phyloP scores from a whole-genome alignment of 2,113 vertebrate genomes.

The human region GRCh38 chr4:44863001-44863500 shows the following conservation, averaged over 20 bases:
- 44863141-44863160: not conserved
- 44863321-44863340: not conserved
- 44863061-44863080: not conserved
- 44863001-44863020: not conserved
- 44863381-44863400: not conserved
- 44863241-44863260: not conserved
- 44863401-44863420: not conserved
- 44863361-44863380: not conserved
- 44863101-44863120: not conserved
- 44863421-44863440: not conserved
- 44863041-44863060: not conserved
- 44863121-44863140: not conserved
- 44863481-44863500: not conserved
- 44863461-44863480: not conserved
- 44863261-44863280: fast-evolving
- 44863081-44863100: not conserved
- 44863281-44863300: not conserved
- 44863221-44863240: not conserved
- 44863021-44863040: not conserved
- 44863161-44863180: not conserved
- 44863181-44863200: not conserved
- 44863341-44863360: not conserved
- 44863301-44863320: not conserved
- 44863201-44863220: not conserved
- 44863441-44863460: not conserved